Percentiles rank a stretch among this genome's conserved stretches.
These are phyloP conservation scores for Lota lota DNA, from an alignment of 2,113 vertebrate genomes.

Conservation along the genomic window DNA sequence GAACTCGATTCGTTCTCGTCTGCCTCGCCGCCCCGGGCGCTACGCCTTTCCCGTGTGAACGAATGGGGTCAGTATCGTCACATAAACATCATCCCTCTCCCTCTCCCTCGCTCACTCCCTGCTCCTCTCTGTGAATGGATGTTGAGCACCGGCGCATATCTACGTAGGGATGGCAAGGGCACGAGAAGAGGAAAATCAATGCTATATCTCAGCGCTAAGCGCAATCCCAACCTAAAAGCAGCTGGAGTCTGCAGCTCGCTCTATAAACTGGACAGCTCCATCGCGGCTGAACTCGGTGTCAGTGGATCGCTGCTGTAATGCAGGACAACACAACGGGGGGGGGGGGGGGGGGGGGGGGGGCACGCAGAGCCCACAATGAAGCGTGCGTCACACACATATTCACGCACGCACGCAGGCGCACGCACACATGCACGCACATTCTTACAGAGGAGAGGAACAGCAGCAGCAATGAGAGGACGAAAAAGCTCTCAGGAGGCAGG, in stretches of 20 bases:
- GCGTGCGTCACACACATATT: conserved; percentile 29
- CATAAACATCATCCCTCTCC: conserved; percentile 52
- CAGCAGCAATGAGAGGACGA: conserved; percentile 54
- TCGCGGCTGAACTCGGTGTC: conserved; percentile 63
- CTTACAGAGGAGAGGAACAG: conserved; percentile 46
- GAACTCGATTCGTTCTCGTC: conserved; percentile 33
- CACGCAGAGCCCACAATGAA: conserved; percentile 32
- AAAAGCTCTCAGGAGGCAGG: conserved; percentile 45
- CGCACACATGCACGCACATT: conserved; percentile 14
- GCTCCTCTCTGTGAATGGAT: conserved; percentile 55
- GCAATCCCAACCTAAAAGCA: conserved; percentile 75
- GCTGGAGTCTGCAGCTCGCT: conserved; percentile 77
- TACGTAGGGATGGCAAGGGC: conserved; percentile 70
- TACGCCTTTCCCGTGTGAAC: conserved; percentile 54
- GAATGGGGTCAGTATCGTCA: conserved; percentile 71
- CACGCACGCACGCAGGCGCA: conserved; percentile 24
- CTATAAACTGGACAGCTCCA: conserved; percentile 77
- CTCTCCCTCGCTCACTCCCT: conserved; percentile 13
- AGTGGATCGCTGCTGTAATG: conserved; percentile 66
- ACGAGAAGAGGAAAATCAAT: conserved; percentile 74
- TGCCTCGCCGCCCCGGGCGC: conserved; percentile 36
- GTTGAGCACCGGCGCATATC: conserved; percentile 67
- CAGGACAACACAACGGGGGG: conserved; percentile 58
- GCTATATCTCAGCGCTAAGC: conserved; percentile 77
- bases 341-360: conserved; percentile 5